Percentiles rank a stretch among this genome's conserved stretches.
These are phyloP conservation scores for Rallus crepitans DNA, from an alignment of 2,797 vertebrate species.

Conservation along the genomic window DNA sequence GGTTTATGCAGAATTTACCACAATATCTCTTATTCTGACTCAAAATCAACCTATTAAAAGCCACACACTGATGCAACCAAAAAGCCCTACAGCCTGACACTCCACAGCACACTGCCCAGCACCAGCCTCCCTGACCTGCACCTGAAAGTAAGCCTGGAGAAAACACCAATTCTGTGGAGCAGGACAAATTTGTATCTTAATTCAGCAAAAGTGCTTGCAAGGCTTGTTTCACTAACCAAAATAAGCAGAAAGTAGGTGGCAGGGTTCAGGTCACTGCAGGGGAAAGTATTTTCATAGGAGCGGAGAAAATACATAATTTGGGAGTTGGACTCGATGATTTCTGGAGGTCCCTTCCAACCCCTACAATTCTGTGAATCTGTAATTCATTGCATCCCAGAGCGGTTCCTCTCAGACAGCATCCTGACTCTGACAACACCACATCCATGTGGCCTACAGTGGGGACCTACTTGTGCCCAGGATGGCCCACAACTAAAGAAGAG, in stretches of 20 bases:
- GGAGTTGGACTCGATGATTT: too few relatives aligned
- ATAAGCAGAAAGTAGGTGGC: not conserved
- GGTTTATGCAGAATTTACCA: not conserved
- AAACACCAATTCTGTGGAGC: not conserved
- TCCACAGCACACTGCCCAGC: not conserved
- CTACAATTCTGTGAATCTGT: too few relatives aligned
- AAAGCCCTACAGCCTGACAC: not conserved
- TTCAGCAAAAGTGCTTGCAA: not conserved
- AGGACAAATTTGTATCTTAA: not conserved
- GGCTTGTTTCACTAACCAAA: not conserved
- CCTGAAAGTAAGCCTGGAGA: not conserved
- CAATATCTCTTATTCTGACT: not conserved
- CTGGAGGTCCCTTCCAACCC: too few relatives aligned
- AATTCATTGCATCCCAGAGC: accelerated
- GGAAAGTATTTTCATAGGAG: not conserved
- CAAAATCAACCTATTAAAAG: not conserved
- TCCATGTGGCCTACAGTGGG: not conserved
- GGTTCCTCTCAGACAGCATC: not conserved
- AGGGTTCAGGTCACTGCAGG: not conserved
- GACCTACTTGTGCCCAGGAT: not conserved
- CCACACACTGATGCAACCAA: not conserved
- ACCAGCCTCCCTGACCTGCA: not conserved
- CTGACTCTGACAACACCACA: not conserved
- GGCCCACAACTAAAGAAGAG: not conserved
- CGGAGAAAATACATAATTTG: not conserved